A percentile compares a stretch with the other conserved stretches of the same genome.
These are phyloP conservation scores for Carollia perspicillata DNA, from an alignment of 2,113 vertebrate species.

Conservation along the genomic window DNA sequence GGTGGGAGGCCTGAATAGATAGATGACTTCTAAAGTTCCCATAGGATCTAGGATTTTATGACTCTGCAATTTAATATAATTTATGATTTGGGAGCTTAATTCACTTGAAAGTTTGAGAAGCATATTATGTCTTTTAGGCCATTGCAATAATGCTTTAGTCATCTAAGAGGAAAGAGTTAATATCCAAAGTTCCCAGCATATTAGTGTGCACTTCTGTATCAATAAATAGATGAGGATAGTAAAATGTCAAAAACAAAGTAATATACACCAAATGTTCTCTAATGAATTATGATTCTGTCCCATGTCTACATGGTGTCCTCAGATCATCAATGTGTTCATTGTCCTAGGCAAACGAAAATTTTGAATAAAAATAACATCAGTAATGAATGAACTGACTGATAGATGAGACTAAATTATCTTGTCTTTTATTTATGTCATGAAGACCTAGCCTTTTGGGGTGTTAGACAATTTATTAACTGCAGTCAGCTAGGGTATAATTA, in stretches of 20 bases:
- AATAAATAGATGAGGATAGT: neutral
- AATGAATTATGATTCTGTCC: neutral
- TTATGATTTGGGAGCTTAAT: neutral
- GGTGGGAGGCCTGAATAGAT: neutral
- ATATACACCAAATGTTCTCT: neutral
- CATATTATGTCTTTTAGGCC: neutral
- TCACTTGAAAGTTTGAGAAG: slow-evolving; percentile 27
- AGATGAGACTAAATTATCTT: neutral
- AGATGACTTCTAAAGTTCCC: neutral
- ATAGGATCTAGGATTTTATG: neutral
- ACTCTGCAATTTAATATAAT: neutral
- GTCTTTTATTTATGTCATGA: neutral
- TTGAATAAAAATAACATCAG: neutral
- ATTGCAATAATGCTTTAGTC: neutral
- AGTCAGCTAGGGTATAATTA: neutral
- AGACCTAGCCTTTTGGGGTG: neutral
- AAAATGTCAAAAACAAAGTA: neutral
- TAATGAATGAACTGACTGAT: neutral
- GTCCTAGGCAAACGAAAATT: neutral
- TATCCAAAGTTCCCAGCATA: neutral
- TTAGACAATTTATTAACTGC: neutral
- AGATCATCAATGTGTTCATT: neutral
- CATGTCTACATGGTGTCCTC: neutral
- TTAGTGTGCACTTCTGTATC: neutral
- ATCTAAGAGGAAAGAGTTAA: neutral